Percentiles rank a stretch among this genome's conserved stretches.
These are phyloP conservation scores for Microtus richardsoni DNA, from an alignment of 2,113 vertebrate genomes.

Conservation along the genomic window DNA sequence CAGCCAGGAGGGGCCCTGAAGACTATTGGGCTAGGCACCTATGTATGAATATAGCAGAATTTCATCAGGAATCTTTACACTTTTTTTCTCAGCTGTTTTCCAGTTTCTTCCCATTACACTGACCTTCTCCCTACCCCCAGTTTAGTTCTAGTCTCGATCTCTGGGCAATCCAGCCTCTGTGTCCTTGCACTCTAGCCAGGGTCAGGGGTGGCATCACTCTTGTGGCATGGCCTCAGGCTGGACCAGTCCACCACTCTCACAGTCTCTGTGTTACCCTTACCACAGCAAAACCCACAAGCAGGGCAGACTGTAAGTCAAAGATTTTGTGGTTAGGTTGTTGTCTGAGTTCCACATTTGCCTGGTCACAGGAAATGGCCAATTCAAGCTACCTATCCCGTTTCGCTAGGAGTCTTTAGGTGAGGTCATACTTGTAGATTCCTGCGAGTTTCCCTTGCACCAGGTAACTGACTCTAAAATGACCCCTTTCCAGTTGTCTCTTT, in stretches of 20 bases:
- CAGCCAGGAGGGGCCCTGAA: too few species aligned
- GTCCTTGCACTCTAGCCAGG: background rate
- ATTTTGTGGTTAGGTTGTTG: background rate
- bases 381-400: background rate
- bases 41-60: background rate
- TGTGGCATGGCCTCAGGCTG: background rate
- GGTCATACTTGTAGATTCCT: background rate
- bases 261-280: background rate
- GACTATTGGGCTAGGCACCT: background rate
- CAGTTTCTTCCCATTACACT: too few species aligned
- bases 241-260: background rate
- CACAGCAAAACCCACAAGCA: background rate
- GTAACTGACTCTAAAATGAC: background rate
- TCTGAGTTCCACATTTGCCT: background rate
- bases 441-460: background rate
- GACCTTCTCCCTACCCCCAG: too few species aligned
- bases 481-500: background rate
- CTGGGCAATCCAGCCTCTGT: background rate
- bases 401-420: background rate
- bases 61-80: background rate
- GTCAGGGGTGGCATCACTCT: background rate
- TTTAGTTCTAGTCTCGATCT: background rate
- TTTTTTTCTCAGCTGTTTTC: background rate
- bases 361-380: background rate
- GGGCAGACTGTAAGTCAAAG: background rate